Percentiles rank a stretch among this genome's conserved stretches.
These are phyloP conservation scores for Electrona antarctica DNA, from an alignment of 2,113 vertebrate genomes.

Conservation along the genomic window DNA sequence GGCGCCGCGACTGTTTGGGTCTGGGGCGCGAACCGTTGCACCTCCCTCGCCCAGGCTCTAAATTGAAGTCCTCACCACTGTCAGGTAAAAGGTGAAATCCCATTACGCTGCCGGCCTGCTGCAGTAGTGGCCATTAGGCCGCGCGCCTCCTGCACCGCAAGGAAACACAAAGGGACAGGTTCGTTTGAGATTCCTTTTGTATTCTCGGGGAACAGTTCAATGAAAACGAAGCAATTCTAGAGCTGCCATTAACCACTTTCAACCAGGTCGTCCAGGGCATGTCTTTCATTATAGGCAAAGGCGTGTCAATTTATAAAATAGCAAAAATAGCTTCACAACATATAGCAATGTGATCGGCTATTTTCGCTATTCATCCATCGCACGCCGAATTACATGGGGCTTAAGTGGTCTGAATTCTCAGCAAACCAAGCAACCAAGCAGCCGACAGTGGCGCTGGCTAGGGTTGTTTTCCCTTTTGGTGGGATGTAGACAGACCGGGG, in stretches of 20 bases:
- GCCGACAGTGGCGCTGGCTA: neutral
- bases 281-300: too few species aligned
- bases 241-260: neutral
- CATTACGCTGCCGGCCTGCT: neutral
- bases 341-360: too few species aligned
- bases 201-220: too few species aligned
- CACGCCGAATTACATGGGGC: neutral
- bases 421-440: neutral
- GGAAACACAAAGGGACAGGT: neutral
- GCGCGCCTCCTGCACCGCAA: too few species aligned
- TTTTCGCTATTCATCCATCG: too few species aligned
- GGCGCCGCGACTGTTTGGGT: conserved; percentile 8
- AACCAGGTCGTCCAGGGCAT: neutral
- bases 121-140: neutral
- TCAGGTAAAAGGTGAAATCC: neutral
- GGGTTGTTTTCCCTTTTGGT: conserved; percentile 32
- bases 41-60: conserved; percentile 22
- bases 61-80: conserved; percentile 4
- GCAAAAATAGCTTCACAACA: too few species aligned
- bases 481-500: conserved; percentile 9
- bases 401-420: neutral
- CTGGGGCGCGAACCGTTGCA: conserved; percentile 22
- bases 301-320: too few species aligned
- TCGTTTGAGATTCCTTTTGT: neutral
- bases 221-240: neutral